Percentiles rank a stretch among this genome's conserved stretches.
Conservation (phyloP, 2,888 invertebrate genomes). For the Stenchaetothrips biformis region DNA sequence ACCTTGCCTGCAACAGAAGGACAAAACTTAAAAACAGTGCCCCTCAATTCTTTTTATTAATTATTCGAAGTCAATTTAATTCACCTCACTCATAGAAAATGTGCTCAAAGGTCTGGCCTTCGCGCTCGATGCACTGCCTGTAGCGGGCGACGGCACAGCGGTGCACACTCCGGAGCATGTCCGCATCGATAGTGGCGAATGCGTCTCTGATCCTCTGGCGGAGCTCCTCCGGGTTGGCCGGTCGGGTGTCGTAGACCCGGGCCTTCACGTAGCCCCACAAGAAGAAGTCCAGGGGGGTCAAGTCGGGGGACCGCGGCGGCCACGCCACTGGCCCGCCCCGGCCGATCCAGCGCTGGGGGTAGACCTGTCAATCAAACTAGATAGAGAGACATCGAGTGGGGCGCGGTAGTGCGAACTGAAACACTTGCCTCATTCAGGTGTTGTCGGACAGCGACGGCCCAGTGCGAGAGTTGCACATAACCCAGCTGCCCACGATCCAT, state of each 20-base stretch:
- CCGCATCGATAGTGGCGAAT: too few relatives aligned
- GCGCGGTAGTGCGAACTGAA: neutral
- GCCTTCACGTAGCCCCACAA: conserved; percentile 6
- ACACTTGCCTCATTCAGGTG: neutral
- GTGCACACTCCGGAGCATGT: too few relatives aligned
- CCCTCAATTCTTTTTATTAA: too few relatives aligned
- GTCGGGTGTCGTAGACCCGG: neutral
- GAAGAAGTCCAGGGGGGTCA: neutral
- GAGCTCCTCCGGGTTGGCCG: neutral
- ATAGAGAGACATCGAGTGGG: neutral
- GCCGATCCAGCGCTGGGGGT: neutral
- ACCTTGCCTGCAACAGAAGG: too few relatives aligned
- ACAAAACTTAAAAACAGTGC: too few relatives aligned
- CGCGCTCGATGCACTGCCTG: too few relatives aligned
- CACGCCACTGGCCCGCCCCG: neutral
- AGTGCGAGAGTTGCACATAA: neutral
- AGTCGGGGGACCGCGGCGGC: neutral
- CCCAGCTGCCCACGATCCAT: too few relatives aligned
- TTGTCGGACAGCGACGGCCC: neutral
- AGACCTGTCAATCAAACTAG: neutral
- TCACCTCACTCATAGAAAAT: too few relatives aligned
- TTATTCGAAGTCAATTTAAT: too few relatives aligned
- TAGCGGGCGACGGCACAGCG: too few relatives aligned
- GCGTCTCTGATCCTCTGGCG: neutral
- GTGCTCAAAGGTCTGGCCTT: too few relatives aligned